phyloP scores from a whole-genome alignment of 2,888 invertebrate genomes.

The Drosophila anomalata region DNA sequence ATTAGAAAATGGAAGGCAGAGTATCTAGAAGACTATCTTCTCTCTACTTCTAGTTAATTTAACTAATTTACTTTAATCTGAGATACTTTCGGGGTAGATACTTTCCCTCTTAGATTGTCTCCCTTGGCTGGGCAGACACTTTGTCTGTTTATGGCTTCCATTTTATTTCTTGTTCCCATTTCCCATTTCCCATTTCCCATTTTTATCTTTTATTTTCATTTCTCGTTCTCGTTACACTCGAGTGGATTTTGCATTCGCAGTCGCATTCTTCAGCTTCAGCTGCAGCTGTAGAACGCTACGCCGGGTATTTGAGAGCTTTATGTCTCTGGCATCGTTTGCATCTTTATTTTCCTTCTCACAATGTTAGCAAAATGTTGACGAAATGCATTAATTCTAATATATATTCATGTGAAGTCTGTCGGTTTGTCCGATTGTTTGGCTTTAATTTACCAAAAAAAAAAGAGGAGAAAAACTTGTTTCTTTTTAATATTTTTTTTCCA shows the following conservation, averaged over 20 bases:
- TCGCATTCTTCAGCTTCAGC: background rate
- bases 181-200: background rate
- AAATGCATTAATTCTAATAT: constrained; percentile 61
- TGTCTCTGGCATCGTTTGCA: constrained; percentile 41
- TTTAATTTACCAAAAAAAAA: constrained; percentile 40
- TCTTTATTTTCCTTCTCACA: constrained; percentile 25
- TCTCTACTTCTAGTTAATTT: constrained; percentile 6
- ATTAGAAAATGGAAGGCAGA: background rate
- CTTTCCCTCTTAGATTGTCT: background rate
- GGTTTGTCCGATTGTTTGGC: constrained; percentile 32
- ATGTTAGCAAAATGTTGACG: constrained; percentile 51
- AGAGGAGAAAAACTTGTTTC: too few species aligned
- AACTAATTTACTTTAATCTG: constrained; percentile 17
- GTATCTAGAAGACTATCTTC: too few species aligned
- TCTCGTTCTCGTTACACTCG: constrained; percentile 16
- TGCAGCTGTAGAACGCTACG: background rate
- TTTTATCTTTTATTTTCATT: constrained; percentile 8
- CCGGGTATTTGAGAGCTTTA: constrained; percentile 27
- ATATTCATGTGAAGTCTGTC: constrained; percentile 40
- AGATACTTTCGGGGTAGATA: background rate
- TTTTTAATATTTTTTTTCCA: too few species aligned
- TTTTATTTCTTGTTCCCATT: constrained; percentile 21
- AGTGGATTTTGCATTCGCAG: constrained; percentile 43
- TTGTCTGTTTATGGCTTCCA: constrained; percentile 42
- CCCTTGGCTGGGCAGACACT: constrained; percentile 17